Conservation (phyloP, 1,140 invertebrate genomes). For the Notospermus geniculatus region DNA sequence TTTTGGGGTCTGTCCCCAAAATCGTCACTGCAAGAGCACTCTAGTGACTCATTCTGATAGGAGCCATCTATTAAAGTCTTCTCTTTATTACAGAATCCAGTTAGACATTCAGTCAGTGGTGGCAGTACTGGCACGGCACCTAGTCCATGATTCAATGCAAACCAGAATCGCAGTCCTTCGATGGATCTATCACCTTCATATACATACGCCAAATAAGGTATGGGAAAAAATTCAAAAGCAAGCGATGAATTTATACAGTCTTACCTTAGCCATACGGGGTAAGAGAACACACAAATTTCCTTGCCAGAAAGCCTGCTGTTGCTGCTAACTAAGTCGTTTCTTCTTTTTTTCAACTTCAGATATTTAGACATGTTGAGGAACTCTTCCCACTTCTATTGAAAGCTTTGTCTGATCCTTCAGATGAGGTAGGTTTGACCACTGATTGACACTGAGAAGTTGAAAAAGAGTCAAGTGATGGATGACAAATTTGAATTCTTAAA, state of each 20-base stretch:
- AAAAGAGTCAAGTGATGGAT: not conserved
- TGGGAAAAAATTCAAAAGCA: too few species aligned
- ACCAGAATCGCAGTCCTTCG: constrained; percentile 89
- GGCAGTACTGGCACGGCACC: constrained; percentile 77
- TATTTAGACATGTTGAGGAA: constrained; percentile 78
- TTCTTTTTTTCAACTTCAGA: constrained; percentile 58
- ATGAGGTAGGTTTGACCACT: constrained; percentile 68
- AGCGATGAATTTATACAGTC: too few species aligned
- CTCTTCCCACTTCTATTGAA: constrained; percentile 82
- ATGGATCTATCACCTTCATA: constrained; percentile 90
- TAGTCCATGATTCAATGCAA: constrained; percentile 82
- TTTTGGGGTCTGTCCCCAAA: too few species aligned
- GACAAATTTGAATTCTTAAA: not conserved
- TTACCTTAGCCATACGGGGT: too few species aligned
- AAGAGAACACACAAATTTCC: too few species aligned
- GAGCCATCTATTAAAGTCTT: too few species aligned
- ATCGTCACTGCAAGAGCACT: too few species aligned
- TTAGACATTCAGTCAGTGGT: constrained; percentile 79
- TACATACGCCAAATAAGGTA: constrained; percentile 59
- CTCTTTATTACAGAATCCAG: too few species aligned
- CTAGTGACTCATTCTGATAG: too few species aligned
- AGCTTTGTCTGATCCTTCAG: constrained; percentile 82
- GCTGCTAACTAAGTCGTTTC: too few species aligned
- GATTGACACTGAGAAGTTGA: not conserved
- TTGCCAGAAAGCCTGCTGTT: too few species aligned